These are phyloP conservation scores for Poeciliopsis paucimaculata DNA, from an alignment of 2,797 vertebrate species.

Conservation along the genomic window DNA sequence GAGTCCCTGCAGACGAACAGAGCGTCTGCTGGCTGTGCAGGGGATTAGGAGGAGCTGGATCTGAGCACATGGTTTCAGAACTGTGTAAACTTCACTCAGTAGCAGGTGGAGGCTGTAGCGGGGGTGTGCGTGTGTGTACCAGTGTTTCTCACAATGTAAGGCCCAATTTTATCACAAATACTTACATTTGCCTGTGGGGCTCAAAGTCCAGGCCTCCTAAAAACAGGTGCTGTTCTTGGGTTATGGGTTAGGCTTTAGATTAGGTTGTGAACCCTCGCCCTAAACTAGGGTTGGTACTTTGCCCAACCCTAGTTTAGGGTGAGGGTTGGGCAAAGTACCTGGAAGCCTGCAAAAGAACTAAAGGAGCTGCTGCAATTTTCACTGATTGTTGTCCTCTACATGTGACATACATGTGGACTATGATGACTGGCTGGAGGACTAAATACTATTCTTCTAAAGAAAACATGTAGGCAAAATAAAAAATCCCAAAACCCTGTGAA, in stretches of 20 bases:
- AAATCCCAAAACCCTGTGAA: neutral
- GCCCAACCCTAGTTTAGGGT: no score
- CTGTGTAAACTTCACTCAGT: neutral
- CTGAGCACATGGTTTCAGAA: slow-evolving; percentile 28
- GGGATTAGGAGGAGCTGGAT: slow-evolving; percentile 13
- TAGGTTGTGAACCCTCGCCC: no score
- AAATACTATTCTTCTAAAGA: neutral
- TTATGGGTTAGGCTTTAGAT: no score
- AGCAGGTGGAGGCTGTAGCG: neutral
- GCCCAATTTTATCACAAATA: no score
- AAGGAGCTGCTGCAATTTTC: neutral
- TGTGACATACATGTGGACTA: neutral
- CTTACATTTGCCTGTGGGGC: no score
- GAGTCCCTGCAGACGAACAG: slow-evolving; percentile 13
- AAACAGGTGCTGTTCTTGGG: no score
- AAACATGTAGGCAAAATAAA: neutral
- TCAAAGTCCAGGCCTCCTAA: no score
- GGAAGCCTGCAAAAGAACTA: neutral
- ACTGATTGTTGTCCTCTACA: neutral
- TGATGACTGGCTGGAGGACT: neutral
- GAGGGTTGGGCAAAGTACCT: neutral
- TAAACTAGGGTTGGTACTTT: no score
- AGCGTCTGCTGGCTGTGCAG: slow-evolving; percentile 44
- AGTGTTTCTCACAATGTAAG: neutral
- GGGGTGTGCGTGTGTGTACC: neutral